Base-by-base conservation (phyloP, 2,113 vertebrate species). In the Peucedramus taeniatus region DNA sequence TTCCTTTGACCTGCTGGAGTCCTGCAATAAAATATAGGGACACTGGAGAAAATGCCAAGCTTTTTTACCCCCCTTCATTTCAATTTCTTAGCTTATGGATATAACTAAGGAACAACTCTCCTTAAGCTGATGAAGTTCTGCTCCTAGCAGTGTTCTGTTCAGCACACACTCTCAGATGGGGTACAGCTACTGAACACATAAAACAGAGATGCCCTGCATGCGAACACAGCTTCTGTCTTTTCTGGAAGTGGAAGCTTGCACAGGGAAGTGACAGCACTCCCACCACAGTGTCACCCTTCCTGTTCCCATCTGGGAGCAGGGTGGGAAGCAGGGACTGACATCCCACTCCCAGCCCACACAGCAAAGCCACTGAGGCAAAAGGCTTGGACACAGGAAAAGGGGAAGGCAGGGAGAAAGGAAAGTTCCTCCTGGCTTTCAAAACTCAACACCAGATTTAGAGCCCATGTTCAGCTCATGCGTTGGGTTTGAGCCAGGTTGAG, bases 201-300 rank as follows among this genome's bases (percentile, higher is more conserved):
- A 59, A 81, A 18, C 40, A 78, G 60, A 70, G 39, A 37, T 60
- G 16, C 15, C 42, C 50, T 39, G 15, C 30, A 22, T 30, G 11
- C 33, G 80, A 88, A 80, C 39, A 33, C 24, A 71, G 9, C 8
- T 45, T 53, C 39, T 6, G 7, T 35, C 35, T 76, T 66, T 26
- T n/a, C 54, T 54, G 65, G 60, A 69, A 90, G n/a, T 8, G 21
- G 33, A 76, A 83, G 33, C 13, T 54, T 44, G 26, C 54, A 31
- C 5, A n/a, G 37, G 71, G 37, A 47, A 83, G 53, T 3, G 8
- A 83, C 0, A 0, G 30, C 7, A 27, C 6, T 69, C 50, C n/a
- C 4, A 5, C 40, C 39, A 39, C 2, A 26, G 26, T 4, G 13
- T 27, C 40, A 76, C 7, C n/a, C 19, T 50, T 78, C 40, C 31